These are phyloP conservation scores for Sanderia malayensis DNA, from an alignment of 30 jellyfish, hydroid and myxozoan genomes.

Conservation along the genomic window DNA sequence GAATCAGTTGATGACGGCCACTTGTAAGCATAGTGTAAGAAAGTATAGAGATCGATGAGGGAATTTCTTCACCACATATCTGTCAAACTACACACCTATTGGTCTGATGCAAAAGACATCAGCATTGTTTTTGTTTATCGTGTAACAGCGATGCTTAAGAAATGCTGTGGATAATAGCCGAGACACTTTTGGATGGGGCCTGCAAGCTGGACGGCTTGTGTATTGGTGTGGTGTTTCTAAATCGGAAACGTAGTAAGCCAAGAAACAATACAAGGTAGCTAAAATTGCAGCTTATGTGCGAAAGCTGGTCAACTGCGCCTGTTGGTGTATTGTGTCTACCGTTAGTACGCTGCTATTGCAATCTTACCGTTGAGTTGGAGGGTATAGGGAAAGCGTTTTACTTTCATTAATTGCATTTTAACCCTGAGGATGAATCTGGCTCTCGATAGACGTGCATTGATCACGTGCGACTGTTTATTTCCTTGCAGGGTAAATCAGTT, in stretches of 20 bases:
- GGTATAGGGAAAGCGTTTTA: not conserved
- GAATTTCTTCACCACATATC: no score
- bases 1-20: no score
- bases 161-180: conserved; percentile 50
- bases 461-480: not conserved
- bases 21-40: no score
- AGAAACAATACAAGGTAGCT: not conserved
- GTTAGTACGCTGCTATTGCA: not conserved
- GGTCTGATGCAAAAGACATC: no score
- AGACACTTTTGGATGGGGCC: conserved; percentile 23
- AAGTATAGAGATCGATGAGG: no score
- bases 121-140: no score
- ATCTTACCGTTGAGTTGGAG: not conserved
- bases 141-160: no score
- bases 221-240: not conserved
- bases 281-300: no score
- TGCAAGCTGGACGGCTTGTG: conserved; percentile 7
- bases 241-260: not conserved
- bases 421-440: not conserved
- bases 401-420: not conserved
- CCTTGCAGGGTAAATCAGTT: conserved; percentile 23
- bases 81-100: no score
- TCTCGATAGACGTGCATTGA: not conserved
- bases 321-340: no score
- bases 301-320: no score